Conservation (phyloP, 2,888 invertebrate genomes). For the Amiota mariae region DNA sequence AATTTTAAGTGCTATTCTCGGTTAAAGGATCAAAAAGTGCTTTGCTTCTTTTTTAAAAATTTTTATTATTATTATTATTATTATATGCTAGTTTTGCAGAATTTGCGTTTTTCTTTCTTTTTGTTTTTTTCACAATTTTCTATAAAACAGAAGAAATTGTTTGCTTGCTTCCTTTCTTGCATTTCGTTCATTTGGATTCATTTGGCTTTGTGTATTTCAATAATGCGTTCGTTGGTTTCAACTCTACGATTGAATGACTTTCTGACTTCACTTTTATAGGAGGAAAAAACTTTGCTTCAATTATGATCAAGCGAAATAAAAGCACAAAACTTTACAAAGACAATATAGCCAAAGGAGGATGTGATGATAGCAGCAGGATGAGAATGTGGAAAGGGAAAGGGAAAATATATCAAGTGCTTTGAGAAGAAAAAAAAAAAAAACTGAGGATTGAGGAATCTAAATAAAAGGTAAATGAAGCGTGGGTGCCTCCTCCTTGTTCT, state of each 20-base stretch:
- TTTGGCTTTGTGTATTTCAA: conserved; percentile 5
- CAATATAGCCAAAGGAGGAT: no score
- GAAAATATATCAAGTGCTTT: not conserved
- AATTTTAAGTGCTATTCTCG: conserved; percentile 27
- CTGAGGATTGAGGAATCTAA: not conserved
- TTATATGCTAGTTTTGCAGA: conserved; percentile 9
- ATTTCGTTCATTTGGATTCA: conserved; percentile 1
- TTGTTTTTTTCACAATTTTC: not conserved
- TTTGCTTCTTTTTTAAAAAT: not conserved
- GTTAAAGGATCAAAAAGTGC: conserved; percentile 20
- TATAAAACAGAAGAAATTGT: no score
- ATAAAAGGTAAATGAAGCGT: no score
- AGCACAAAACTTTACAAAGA: no score
- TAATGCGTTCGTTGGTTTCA: not conserved
- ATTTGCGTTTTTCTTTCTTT: not conserved
- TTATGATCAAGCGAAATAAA: conserved; percentile 18
- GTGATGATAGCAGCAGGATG: no score
- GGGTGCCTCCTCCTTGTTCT: no score
- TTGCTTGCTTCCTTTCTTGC: not conserved
- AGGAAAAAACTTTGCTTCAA: conserved; percentile 14
- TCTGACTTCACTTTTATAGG: not conserved
- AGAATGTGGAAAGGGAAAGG: not conserved
- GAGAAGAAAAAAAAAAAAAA: not conserved
- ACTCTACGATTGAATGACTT: no score
- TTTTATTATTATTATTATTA: not conserved